These are phyloP conservation scores for Desmodus rotundus DNA, from an alignment of 2,113 vertebrate species.

Conservation along the genomic window DNA sequence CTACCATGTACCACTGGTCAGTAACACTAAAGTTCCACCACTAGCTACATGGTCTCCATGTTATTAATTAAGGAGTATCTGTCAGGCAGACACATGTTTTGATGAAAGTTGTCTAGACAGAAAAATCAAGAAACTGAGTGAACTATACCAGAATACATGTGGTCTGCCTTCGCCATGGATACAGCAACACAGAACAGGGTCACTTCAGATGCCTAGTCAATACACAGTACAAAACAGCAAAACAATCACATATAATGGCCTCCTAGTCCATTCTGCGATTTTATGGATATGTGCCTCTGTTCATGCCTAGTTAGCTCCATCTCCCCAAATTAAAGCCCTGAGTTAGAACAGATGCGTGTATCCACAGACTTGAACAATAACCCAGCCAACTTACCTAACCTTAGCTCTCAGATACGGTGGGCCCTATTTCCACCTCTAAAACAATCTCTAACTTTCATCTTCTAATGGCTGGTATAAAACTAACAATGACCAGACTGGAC, in stretches of 20 bases:
- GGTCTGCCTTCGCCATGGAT: background rate
- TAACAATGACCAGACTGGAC: background rate
- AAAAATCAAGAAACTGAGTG: background rate
- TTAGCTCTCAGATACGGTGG: background rate
- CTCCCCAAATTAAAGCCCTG: background rate
- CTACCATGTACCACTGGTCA: background rate
- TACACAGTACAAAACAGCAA: background rate
- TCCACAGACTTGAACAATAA: background rate
- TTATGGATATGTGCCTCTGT: background rate
- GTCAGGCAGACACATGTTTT: background rate
- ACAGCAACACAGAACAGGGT: background rate
- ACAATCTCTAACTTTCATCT: background rate
- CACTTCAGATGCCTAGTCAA: background rate
- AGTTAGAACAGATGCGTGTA: background rate
- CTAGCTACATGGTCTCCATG: background rate
- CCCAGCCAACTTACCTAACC: background rate
- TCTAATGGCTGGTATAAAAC: background rate
- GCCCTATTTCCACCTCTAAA: background rate
- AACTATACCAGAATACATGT: background rate
- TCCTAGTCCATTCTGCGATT: background rate
- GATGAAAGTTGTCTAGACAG: background rate
- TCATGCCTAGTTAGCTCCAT: background rate
- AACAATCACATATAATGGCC: background rate
- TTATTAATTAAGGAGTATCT: background rate
- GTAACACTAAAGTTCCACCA: background rate